Evolutionary conservation across 2,888 invertebrate species (phyloP).

Genomic region (Andrena bucephala): DNA sequence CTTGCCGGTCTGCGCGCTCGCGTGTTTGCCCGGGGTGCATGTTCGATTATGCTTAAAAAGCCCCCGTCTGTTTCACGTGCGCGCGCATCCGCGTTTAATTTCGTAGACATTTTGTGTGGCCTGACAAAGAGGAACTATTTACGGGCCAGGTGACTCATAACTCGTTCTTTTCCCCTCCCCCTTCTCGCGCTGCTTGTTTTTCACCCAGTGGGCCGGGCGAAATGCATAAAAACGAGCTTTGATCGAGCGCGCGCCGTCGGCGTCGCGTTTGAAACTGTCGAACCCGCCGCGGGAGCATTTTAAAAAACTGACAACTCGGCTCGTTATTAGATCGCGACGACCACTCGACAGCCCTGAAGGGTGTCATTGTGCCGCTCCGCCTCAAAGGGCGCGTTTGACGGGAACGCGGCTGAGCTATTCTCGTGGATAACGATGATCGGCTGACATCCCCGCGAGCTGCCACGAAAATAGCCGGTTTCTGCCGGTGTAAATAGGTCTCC

Average conservation of each 20-base stretch:
- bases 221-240: slow-evolving; percentile 39
- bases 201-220: slow-evolving; percentile 26
- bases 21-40: background rate
- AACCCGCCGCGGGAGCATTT: slow-evolving; percentile 12
- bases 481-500: slow-evolving; percentile 20
- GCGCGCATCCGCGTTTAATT: slow-evolving; percentile 12
- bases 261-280: slow-evolving; percentile 27
- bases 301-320: slow-evolving; percentile 13
- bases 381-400: slow-evolving; percentile 24
- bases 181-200: background rate
- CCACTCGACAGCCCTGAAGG: slow-evolving; percentile 25
- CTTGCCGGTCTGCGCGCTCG: background rate
- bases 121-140: slow-evolving; percentile 25
- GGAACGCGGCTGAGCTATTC: slow-evolving; percentile 23
- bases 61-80: background rate
- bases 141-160: slow-evolving; percentile 16
- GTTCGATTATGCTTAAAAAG: slow-evolving; percentile 41
- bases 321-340: slow-evolving; percentile 38
- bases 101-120: slow-evolving; percentile 9
- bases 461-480: background rate
- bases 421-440: slow-evolving; percentile 18
- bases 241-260: slow-evolving; percentile 16
- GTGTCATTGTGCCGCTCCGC: slow-evolving; percentile 18
- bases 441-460: background rate
- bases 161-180: background rate